These are phyloP conservation scores for Hemicrepidius hirtus DNA, from an alignment of 2,888 invertebrate genomes.

Conservation along the genomic window DNA sequence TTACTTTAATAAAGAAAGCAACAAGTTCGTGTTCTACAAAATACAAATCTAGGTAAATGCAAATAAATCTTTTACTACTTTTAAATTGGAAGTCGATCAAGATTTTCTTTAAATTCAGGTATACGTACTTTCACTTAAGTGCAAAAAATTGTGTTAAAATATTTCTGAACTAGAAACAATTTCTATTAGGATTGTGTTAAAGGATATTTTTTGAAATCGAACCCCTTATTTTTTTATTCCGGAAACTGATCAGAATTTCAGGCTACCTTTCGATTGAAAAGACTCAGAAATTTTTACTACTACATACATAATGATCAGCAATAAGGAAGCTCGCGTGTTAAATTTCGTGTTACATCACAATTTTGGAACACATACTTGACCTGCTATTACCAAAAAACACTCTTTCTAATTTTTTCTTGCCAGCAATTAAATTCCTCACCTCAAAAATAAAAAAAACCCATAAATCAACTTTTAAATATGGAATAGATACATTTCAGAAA, in stretches of 20 bases:
- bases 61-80: too few species aligned
- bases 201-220: too few species aligned
- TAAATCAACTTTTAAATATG: neutral
- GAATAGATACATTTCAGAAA: neutral
- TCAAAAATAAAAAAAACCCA: neutral
- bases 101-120: too few species aligned
- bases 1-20: too few species aligned
- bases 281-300: neutral
- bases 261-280: neutral
- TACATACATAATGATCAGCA: neutral
- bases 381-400: constrained; percentile 2
- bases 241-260: neutral
- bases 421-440: neutral
- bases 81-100: too few species aligned
- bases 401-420: neutral
- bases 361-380: constrained; percentile 9
- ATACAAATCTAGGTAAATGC: too few species aligned
- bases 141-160: too few species aligned
- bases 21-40: too few species aligned
- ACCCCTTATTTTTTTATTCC: neutral
- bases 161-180: too few species aligned
- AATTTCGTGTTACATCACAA: neutral
- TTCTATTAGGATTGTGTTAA: too few species aligned
- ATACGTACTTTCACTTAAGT: too few species aligned
- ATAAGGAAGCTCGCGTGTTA: constrained; percentile 14